Evolutionary conservation across 1,140 invertebrate genomes (phyloP), one percentile per base, ranked within the genome.

Genomic region (Drosophila truncata): DNA sequence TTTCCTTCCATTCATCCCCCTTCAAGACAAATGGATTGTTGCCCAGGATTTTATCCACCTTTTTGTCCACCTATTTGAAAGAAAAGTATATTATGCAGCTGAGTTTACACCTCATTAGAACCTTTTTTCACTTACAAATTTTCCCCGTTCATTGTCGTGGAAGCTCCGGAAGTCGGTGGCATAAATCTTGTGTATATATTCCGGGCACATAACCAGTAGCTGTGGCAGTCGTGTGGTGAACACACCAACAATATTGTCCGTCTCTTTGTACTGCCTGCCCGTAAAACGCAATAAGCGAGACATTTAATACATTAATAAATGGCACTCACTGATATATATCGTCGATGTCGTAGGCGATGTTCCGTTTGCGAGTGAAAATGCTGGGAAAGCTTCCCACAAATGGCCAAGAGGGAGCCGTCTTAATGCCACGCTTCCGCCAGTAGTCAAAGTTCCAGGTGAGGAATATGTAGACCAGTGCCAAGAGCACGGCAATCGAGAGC

Each of bases 1-100:
- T 92, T n/a, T 93, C 86, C 78, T 95, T 95, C 95, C 95, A 95
- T 10, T 70, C 78, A 7, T 93, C 88, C 16, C 93, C 94, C 6
- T 54, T 78, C 6, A 92, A 59, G 6, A 92, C 35, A 63, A 94
- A 94, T 1, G 93, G 82, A 78, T 94, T 94, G 31, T 80, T 78
- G 3, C 75, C 83, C 44, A 93, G 64, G 18, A 94, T 86, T 18
- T 88, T 83, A 78, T 94, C 93, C 4, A 71, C 50, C 35, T 93
- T 71, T 27, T 81, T 65, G 59, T 93, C 80, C 4, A 92, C 49
- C 65, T 92, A 31, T 44, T 29, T 46, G 25, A 13, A 3, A 46
- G 16, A 11, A 41, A 44, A 5, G 16, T 11, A 82, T 31, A 13
- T 80, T 18, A 11, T 47, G 4, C 6, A 44, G 5, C 18, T 44